Base-by-base conservation (phyloP, 1,140 invertebrate species). In the Drosophila persimilis region DNA sequence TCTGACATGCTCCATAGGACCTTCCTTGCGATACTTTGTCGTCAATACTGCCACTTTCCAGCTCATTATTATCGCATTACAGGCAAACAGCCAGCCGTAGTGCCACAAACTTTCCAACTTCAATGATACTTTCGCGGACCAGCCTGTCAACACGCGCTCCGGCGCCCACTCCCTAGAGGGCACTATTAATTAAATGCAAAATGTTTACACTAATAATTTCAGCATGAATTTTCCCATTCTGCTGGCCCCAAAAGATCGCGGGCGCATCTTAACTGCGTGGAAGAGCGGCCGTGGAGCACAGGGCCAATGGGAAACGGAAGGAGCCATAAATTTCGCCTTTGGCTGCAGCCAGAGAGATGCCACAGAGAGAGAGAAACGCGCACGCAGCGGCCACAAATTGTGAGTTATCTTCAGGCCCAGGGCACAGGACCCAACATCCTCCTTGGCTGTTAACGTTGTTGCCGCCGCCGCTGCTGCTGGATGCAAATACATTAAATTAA, bases 401-500 rank as follows among this genome's bases (percentile, higher is more conserved):
- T 86, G 65, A 86, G 74, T 86, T 86, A 86, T 86, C 83, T 88
- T 81, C 62, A 57, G 59, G 66, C 52, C 61, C 76, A 57, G 24
- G 46, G 47, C 50, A 56, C 52, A 47, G 41, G 47, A 53, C 69
- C 77, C 71, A 75, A 77, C 58, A 39, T 41, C 55, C 55, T 43
- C 44, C 46, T 39, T 47, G 51, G 43, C 45, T 59, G 47, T 52
- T 46, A n/a, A 22, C 62, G 13, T 62, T 59, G 39, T 46, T 54
- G 17, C 47, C 50, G 39, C 62, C 59, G 65, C 55, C 73, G 53
- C 57, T 41, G 73, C 58, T 61, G 64, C 85, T 88, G 83, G 78
- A 88, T 86, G 83, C 83, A 86, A 86, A 86, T 75, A 86, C 83
- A 86, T 86, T 86, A 86, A 86, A 86, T 86, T 86, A 88, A 86